Percentiles rank a stretch among this genome's conserved stretches.
These are phyloP conservation scores for Acanthopagrus latus DNA, from an alignment of 2,797 vertebrate genomes.

Conservation along the genomic window DNA sequence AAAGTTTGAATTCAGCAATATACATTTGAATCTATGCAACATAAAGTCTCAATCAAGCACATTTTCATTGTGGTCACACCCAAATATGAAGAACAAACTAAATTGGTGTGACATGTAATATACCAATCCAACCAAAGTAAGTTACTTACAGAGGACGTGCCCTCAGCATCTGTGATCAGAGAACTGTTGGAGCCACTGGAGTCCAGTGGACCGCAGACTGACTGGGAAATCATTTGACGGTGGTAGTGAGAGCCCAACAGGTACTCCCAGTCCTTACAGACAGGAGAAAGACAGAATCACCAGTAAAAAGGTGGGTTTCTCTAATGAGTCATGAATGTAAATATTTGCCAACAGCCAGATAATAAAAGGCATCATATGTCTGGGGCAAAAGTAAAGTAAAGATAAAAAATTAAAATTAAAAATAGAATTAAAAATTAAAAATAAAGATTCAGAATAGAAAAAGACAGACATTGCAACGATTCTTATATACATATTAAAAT, in stretches of 20 bases:
- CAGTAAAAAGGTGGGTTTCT: not conserved
- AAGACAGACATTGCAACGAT: not conserved
- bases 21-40: not conserved
- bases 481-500: not conserved
- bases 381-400: no score
- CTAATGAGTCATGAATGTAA: not conserved
- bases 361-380: no score
- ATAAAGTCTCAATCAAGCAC: not conserved
- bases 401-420: no score
- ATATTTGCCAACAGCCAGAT: not conserved
- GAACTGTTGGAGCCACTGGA: conserved; percentile 11
- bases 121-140: not conserved
- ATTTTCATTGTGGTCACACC: not conserved
- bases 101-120: not conserved
- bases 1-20: not conserved
- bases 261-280: conserved; percentile 94
- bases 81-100: not conserved
- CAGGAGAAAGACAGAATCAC: not conserved
- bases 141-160: conserved; percentile 59
- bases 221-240: conserved; percentile 88
- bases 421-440: no score
- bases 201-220: conserved; percentile 81
- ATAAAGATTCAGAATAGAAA: not conserved
- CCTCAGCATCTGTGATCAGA: conserved; percentile 28
- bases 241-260: conserved; percentile 93